Conservation (phyloP, 2,113 vertebrate species). For the Ptychochromis oligacanthus region DNA sequence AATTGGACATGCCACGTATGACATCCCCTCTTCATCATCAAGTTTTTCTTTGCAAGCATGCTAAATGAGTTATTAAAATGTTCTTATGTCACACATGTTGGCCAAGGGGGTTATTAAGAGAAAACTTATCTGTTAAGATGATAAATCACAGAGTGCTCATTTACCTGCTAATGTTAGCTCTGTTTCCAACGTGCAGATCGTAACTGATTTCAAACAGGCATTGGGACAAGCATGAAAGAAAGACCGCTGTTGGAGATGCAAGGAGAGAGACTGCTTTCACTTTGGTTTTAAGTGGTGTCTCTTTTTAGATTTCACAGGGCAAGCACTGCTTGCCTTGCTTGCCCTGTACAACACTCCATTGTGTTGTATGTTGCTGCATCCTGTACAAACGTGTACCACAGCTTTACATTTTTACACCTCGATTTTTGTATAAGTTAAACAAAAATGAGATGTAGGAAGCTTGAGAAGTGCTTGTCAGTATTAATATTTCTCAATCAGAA, state of each 20-base stretch:
- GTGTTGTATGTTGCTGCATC: background rate
- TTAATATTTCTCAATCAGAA: too few relatives aligned
- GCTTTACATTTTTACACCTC: background rate
- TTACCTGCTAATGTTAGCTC: too few relatives aligned
- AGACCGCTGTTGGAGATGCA: background rate
- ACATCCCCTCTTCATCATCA: too few relatives aligned
- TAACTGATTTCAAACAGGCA: background rate
- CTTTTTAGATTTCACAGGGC: background rate
- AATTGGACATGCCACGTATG: too few relatives aligned
- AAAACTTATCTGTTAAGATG: too few relatives aligned
- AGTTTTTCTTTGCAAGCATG: too few relatives aligned
- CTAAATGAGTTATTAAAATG: too few relatives aligned
- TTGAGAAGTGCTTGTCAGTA: too few relatives aligned
- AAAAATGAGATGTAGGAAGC: background rate
- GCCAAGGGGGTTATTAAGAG: too few relatives aligned
- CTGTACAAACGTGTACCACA: background rate
- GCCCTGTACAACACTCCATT: background rate
- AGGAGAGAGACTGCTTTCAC: background rate
- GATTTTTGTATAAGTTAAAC: background rate
- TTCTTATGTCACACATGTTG: too few relatives aligned
- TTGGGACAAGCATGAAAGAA: background rate
- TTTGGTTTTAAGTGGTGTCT: background rate
- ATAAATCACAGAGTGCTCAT: too few relatives aligned
- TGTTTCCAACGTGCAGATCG: too few relatives aligned
- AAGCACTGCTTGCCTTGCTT: background rate